Evolutionary conservation across 2,888 invertebrate species (phyloP), one percentile per base, ranked within the genome.

Genomic region (Melipona bicolor): DNA sequence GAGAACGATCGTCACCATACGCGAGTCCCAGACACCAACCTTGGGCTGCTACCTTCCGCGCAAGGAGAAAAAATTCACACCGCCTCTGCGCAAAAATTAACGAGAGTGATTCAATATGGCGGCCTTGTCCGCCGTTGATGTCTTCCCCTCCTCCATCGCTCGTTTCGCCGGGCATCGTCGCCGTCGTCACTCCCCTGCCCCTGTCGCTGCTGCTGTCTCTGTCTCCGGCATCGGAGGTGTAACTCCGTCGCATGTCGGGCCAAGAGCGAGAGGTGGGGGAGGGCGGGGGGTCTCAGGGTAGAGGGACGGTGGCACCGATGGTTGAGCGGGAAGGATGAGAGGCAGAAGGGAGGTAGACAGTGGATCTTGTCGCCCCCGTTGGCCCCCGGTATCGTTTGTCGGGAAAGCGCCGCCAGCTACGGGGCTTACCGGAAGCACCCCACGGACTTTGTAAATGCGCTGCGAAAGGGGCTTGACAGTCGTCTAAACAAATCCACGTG

Each of bases 41-140:
- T 89, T 81, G 87, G 81, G 77, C 87, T 13, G 83, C 72, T 83
- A 83, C 84, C 79, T 85, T 89, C 73, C 85, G 76, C 81, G 79
- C 76, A 70, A 81, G 87, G 81, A 83, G 82, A 90, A 93, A 91
- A 91, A 93, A 92, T 92, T 92, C 91, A 92, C 92, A 90, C 90
- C 88, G 90, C 89, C 95, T 94, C 94, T 95, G 94, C 93, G 94
- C 95, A 90, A 95, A 95, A 95, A 95, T 95, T 95, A 95, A 95
- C 95, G 95, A 95, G 95, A 95, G 95, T 95, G 95, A 95, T 95
- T 95, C 95, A 95, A 95, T 95, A 96, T 96, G 96, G 96, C 95
- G 95, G 95, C 95, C 95, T 95, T 95, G 95, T 95, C 90, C 88
- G 86, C 75, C 77, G 86, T 86, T 88, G 84, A 88, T 87, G 89